Percentiles rank a stretch among this genome's conserved stretches.
These are phyloP conservation scores for Coendou prehensilis DNA, from an alignment of 2,797 vertebrate species.

Conservation along the genomic window DNA sequence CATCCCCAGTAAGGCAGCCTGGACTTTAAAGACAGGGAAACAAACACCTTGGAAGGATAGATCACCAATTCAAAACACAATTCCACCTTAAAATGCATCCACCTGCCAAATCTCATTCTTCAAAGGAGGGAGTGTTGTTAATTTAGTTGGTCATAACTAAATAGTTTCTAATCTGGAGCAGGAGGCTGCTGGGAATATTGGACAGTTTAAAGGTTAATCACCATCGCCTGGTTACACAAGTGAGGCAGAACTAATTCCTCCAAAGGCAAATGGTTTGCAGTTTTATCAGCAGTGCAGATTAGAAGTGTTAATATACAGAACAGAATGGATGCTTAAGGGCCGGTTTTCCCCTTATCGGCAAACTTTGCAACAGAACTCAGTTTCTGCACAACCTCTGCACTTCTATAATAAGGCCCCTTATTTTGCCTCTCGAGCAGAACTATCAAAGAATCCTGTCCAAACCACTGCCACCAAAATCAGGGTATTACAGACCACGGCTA, in stretches of 20 bases:
- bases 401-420: slow-evolving; percentile 99
- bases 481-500: slow-evolving; percentile 99
- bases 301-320: slow-evolving; percentile 99
- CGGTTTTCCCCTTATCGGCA: slow-evolving; percentile 99
- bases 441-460: slow-evolving; percentile 96
- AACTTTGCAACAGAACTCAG: slow-evolving; percentile 99
- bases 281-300: slow-evolving; percentile 99
- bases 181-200: slow-evolving; percentile 99
- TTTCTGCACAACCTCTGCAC: slow-evolving; percentile 97
- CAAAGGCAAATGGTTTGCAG: slow-evolving; percentile 99
- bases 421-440: slow-evolving; percentile 99
- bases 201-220: slow-evolving; percentile 99
- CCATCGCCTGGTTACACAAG: slow-evolving; percentile 99
- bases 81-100: slow-evolving; percentile 91
- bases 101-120: slow-evolving; percentile 92
- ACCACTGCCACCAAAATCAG: slow-evolving; percentile 97
- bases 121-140: slow-evolving; percentile 95
- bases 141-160: slow-evolving; percentile 99
- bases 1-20: slow-evolving; percentile 49
- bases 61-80: slow-evolving; percentile 85
- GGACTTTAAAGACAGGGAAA: slow-evolving; percentile 80
- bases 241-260: slow-evolving; percentile 99
- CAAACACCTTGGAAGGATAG: slow-evolving; percentile 83
- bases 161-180: slow-evolving; percentile 99
- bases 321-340: slow-evolving; percentile 99